phyloP scores from a whole-genome alignment of 2,888 invertebrate species.

The Hesperia comma region DNA sequence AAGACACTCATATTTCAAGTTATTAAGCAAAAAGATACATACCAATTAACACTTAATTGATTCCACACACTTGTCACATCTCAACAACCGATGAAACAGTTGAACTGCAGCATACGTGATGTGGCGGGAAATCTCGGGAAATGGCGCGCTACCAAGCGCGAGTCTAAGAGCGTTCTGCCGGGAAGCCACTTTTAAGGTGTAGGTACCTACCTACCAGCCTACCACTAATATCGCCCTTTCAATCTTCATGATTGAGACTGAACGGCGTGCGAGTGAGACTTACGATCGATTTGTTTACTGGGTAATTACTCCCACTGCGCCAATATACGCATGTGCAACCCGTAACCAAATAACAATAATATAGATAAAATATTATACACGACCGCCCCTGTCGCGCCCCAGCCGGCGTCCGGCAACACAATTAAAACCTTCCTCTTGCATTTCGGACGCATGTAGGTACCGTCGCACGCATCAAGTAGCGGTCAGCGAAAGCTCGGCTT shows the following conservation, averaged over 20 bases:
- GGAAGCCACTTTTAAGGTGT: constrained; percentile 6
- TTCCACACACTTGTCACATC: no score
- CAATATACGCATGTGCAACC: constrained; percentile 22
- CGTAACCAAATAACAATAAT: constrained; percentile 7
- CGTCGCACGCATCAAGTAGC: no score
- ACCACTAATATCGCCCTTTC: constrained; percentile 20
- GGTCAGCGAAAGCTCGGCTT: no score
- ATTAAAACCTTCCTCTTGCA: no score
- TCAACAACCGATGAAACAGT: no score
- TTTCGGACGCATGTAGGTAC: background rate
- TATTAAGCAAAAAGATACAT: no score
- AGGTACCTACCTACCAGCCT: no score
- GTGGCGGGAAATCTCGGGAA: background rate
- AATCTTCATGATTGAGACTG: constrained; percentile 10
- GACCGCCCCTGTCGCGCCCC: background rate
- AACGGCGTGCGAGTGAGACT: constrained; percentile 14
- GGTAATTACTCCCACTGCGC: constrained; percentile 12
- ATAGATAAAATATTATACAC: constrained; percentile 14
- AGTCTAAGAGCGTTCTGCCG: constrained; percentile 8
- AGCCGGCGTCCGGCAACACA: background rate
- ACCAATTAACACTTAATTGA: no score
- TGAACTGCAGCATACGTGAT: no score
- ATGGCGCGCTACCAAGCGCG: background rate
- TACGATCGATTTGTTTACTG: constrained; percentile 12
- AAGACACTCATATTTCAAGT: no score